Evolutionary conservation across 2,797 vertebrate species (phyloP).

Genomic region (Pangasius krempfi): DNA sequence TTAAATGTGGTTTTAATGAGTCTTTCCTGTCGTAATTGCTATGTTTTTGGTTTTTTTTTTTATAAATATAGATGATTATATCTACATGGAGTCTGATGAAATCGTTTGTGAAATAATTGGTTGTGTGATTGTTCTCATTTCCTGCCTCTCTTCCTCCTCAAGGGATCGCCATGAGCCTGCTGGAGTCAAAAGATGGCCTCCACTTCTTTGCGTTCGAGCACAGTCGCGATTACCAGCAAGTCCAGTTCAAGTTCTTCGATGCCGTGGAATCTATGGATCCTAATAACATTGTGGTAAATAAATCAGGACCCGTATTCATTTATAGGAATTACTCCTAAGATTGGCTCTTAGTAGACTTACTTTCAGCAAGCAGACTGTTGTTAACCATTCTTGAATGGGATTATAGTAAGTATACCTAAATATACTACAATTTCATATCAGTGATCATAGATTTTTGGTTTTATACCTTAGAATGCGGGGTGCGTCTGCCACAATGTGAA

Average conservation of each 20-base stretch:
- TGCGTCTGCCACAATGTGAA: no score
- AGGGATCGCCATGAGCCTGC: conserved; percentile 91
- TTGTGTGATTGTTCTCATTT: neutral
- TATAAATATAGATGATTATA: neutral
- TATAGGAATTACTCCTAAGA: neutral
- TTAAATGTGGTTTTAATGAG: neutral
- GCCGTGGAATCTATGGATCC: conserved; percentile 97
- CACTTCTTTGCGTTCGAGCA: conserved; percentile 92
- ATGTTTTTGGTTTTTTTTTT: no score
- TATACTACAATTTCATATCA: no score
- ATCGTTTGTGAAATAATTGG: neutral
- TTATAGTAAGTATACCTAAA: no score
- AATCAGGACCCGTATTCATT: neutral
- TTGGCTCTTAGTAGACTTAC: neutral
- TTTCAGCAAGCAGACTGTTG: neutral
- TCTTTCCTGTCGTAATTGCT: neutral
- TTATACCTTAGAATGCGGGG: no score
- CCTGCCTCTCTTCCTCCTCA: neutral
- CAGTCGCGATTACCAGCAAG: conserved; percentile 91
- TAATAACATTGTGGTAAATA: conserved; percentile 92
- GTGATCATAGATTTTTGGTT: no score
- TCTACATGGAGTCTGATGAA: neutral
- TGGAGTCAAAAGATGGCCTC: conserved; percentile 82
- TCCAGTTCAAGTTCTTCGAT: conserved; percentile 94
- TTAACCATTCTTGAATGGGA: no score